Evolutionary conservation across 2,113 vertebrate species (phyloP), one percentile per base, ranked within the genome.

Genomic region (Promerops cafer): DNA sequence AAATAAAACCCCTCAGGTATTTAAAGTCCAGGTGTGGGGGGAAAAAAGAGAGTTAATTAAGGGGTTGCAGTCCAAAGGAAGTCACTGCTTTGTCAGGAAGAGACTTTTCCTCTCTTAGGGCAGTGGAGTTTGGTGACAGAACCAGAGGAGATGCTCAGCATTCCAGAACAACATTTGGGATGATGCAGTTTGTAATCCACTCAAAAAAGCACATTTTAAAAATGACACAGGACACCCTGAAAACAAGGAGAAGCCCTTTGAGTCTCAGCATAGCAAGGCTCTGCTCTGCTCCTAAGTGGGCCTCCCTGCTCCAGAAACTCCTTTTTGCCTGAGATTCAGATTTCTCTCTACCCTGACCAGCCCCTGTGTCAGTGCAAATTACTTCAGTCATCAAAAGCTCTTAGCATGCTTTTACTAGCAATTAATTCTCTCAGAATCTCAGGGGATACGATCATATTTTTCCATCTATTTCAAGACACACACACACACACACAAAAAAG

Each of bases 311-410:
- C 72, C 87, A 44, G 27, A 63, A 78, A 66, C 53, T 57, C 47
- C 44, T 44, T 78, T 87, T 63, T 78, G 2, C 72, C 74, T 44
- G 8, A 60, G 68, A 83, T 71, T 60, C 52, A 65, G n/a, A 26
- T 63, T 93, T 71, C 70, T 66, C 86, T 59, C 91, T 37, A 42
- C 42, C 78, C 78, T 31, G 8, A 23, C 57, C 21, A 90, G 91
- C 45, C 75, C 77, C 52, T 42, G 70, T 90, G 91, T 94, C 93
- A 90, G 19, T 68, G 89, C 86, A 93, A 59, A 92, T 92, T 68
- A 96, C 86, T 90, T 94, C 89, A 96, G 93, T 75, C 94, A 82
- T 92, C 89, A 84, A 90, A 96, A 93, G 93, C 91, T 96, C 93
- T 96, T 94, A 83, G 68, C 78, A 4, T 93, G 88, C 90, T 90